Evolutionary conservation across 2,797 vertebrate species (phyloP).

Genomic region (Linurgus olivaceus): DNA sequence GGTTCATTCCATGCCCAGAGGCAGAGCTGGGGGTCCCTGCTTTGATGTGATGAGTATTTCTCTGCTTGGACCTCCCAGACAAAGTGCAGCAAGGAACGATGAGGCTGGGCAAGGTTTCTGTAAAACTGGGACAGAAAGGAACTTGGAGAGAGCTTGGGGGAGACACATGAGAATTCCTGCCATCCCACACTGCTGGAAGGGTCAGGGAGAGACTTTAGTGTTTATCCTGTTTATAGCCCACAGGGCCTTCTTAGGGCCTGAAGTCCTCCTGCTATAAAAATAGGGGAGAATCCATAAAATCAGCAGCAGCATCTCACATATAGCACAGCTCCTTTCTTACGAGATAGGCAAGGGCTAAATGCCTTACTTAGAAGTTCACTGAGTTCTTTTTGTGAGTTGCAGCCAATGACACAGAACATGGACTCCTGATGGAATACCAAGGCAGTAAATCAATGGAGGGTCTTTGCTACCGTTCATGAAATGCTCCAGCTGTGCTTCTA

Average conservation of each 20-base stretch:
- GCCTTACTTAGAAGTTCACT: slow-evolving; percentile 47
- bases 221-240: background rate
- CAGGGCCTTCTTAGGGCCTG: background rate
- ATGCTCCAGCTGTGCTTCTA: slow-evolving; percentile 67
- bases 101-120: background rate
- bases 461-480: slow-evolving; percentile 61
- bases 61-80: background rate
- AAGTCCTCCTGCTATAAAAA: slow-evolving; percentile 44
- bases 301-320: background rate
- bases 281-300: slow-evolving; percentile 57
- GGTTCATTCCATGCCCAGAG: background rate
- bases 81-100: background rate
- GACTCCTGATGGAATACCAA: slow-evolving; percentile 60
- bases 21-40: background rate
- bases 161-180: background rate
- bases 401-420: slow-evolving; percentile 40
- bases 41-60: background rate
- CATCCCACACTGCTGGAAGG: background rate
- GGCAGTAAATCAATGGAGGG: slow-evolving; percentile 68
- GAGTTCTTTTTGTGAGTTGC: slow-evolving; percentile 41
- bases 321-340: slow-evolving; percentile 35
- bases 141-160: background rate
- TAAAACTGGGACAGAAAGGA: background rate
- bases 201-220: background rate
- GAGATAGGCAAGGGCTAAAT: slow-evolving; percentile 1